Conservation (phyloP, 2,113 vertebrate genomes). For the Barbus barbus region DNA sequence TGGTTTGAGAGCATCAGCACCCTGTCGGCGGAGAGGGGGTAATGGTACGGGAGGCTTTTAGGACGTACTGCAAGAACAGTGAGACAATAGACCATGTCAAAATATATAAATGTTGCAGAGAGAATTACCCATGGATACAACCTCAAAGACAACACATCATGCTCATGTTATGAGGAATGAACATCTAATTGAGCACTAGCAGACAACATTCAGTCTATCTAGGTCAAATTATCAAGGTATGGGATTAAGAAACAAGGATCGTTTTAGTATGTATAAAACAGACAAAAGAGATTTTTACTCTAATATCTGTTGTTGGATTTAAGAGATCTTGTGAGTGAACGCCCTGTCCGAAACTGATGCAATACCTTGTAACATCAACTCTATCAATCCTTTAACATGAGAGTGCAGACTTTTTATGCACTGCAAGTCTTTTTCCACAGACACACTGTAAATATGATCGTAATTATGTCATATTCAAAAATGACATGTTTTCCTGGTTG, state of each 20-base stretch:
- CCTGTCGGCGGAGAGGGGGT: neutral
- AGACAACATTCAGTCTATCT: neutral
- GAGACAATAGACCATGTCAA: constrained; percentile 3
- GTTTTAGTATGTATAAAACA: neutral
- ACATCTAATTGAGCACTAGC: neutral
- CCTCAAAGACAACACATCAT: neutral
- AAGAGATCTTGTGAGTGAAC: neutral
- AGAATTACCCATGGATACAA: neutral
- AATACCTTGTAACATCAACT: constrained; percentile 6
- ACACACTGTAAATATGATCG: neutral
- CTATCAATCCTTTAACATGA: no score
- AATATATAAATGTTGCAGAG: neutral
- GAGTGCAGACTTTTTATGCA: no score
- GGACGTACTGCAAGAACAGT: neutral
- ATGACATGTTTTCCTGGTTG: constrained; percentile 4
- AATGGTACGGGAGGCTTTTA: constrained; percentile 24
- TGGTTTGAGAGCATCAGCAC: neutral
- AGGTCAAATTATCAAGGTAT: neutral
- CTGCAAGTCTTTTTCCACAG: neutral
- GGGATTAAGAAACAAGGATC: constrained; percentile 11
- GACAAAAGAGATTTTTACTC: constrained; percentile 10
- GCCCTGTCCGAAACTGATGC: neutral
- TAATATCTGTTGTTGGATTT: neutral
- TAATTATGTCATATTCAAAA: constrained; percentile 27
- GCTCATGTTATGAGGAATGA: neutral